Base-by-base conservation (phyloP, 2,113 vertebrate species). In the Grammomys surdaster region DNA sequence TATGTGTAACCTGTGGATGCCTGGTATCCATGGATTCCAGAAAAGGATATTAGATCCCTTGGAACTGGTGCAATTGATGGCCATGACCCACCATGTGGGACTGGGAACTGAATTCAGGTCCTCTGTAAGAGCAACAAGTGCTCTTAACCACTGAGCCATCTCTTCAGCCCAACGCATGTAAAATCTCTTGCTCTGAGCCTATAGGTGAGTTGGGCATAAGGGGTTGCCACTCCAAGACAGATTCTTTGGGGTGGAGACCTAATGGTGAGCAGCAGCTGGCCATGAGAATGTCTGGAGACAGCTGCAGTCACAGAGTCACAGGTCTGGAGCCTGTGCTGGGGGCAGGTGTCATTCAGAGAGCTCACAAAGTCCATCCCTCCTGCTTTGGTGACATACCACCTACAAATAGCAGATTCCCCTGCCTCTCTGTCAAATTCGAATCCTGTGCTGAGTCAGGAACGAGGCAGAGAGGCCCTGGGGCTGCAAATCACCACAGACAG, bases 401-500 rank as follows among this genome's bases (percentile, higher is more conserved):
- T 90, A 26, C 24, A 26, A 72, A 67, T 7, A 13, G 65, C n/a
- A 92, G 63, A 40, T 90, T n/a, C 46, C n/a, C 31, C 0, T 14
- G 60, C 43, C 46, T 70, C 24, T 56, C 76, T 69, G 89, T 78
- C 76, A 94, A 51, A 84, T 78, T 91, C 43, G 89, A 70, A 93
- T 94, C 85, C 67, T 63, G 24, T 96, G 89, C 94, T 77, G 40
- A 93, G 69, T 76, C 51, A 60, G 75, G 63, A 48, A 82, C 87
- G 51, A 48, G 46, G 58, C 80, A 77, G 75, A 65, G 77, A 94
- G 77, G 11, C 19, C 3, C 58, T 1, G 22, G 82, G 69, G 31
- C 70, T 97, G 80, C 93, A 84, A 96, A 91, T 13, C 94, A 63
- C 70, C 73, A 4, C 9, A 24, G 19, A 87, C 86, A 89, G 85